A percentile compares a stretch with the other conserved stretches of the same genome.
Conservation (phyloP, 2,113 vertebrate species). For the Canis aureus region DNA sequence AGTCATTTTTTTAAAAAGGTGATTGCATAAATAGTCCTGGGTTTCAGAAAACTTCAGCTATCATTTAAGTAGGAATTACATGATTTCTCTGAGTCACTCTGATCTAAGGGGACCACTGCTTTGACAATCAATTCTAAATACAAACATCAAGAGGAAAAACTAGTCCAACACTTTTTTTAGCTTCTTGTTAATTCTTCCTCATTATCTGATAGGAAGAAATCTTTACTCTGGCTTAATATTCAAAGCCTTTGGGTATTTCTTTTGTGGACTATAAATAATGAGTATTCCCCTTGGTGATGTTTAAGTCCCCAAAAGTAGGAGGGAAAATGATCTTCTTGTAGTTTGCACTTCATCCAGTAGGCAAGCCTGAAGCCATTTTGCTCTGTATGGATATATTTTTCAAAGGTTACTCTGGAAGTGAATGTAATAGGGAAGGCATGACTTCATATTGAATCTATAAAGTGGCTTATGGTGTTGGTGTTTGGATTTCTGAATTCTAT, state of each 20-base stretch:
- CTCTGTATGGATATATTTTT: not conserved
- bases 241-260: conserved; percentile 48
- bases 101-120: conserved; percentile 65
- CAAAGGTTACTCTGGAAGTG: conserved; percentile 36
- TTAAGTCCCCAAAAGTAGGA: not conserved
- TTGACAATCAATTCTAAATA: conserved; percentile 75
- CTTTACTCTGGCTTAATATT: conserved; percentile 13
- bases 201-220: conserved; percentile 39
- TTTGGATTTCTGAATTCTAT: conserved; percentile 61
- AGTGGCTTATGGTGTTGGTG: conserved; percentile 26
- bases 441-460: conserved; percentile 63
- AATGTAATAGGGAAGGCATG: conserved; percentile 41
- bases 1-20: not conserved
- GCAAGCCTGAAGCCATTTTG: conserved; percentile 29
- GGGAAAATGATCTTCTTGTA: not conserved
- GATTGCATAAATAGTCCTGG: conserved; percentile 16
- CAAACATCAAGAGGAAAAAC: conserved; percentile 66
- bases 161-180: conserved; percentile 39
- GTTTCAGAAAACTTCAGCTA: conserved; percentile 40
- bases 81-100: conserved; percentile 50
- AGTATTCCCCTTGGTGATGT: conserved; percentile 14
- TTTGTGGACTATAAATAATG: not conserved
- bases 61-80: conserved; percentile 24
- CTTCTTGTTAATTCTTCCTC: conserved; percentile 54
- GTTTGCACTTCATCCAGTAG: conserved; percentile 36